Base-by-base conservation (phyloP, 2,888 invertebrate genomes). In the Drosophila maculinotata region DNA sequence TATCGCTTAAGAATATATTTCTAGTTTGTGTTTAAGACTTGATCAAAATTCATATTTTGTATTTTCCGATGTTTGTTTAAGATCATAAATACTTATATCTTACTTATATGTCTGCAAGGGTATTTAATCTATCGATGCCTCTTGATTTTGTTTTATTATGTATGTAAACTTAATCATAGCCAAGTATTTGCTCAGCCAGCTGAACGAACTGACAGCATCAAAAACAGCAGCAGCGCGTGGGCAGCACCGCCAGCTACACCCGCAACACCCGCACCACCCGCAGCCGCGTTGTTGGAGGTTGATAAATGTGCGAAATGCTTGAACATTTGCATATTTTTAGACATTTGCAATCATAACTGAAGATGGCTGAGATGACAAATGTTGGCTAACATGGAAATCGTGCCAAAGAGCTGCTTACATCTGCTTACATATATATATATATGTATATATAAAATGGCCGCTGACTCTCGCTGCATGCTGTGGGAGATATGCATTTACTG, bases 241-340 rank as follows among this genome's bases (percentile, higher is more conserved):
- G 42, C 42, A 42, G 28, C 28, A 15, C 26, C 30, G 9, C 45
- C 31, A n/a, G n/a, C n/a, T n/a, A n/a, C n/a, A n/a, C n/a, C n/a
- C 1, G 36, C 36, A 36, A 14, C 36, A 36, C 17, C n/a, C 31
- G 45, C 45, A 31, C 20, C 45, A 10, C 12, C 39, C 2, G 9
- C 41, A 9, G 6, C 15, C 4, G 20, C 4, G 20, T 20, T 20
- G 12, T 28, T 49, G 60, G 53, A 57, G 54, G 45, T 48, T 79
- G 76, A 81, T 78, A 69, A 65, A 82, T 80, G 80, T 82, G 82
- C 67, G 79, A 84, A 78, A 57, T 73, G 51, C 36, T 45, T 25
- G 4, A 23, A 33, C 17, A 66, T 75, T 75, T 72, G 62, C 75
- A 75, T 75, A 75, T 59, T 73, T 76, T 76, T 52, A 54, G 74